These are phyloP conservation scores for Nomada fabriciana DNA, from an alignment of 2,888 invertebrate genomes.

Conservation along the genomic window DNA sequence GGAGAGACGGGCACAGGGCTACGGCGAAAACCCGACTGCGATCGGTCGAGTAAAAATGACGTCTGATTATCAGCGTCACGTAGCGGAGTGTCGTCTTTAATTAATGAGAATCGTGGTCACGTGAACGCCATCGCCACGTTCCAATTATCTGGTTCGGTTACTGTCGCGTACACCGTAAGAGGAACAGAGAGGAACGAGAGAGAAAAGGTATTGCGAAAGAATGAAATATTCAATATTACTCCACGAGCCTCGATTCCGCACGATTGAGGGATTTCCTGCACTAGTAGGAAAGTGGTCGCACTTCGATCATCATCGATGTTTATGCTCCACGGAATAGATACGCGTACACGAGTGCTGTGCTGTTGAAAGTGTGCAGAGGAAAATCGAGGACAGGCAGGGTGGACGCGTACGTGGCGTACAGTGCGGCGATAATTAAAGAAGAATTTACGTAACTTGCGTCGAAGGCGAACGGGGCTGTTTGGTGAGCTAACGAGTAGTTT, in stretches of 20 bases:
- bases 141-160: constrained; percentile 49
- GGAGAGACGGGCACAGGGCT: background rate
- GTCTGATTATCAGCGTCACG: constrained; percentile 55
- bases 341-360: constrained; percentile 1
- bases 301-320: constrained; percentile 30
- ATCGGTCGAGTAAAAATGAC: constrained; percentile 28
- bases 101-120: constrained; percentile 49
- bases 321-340: constrained; percentile 1
- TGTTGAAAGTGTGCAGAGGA: background rate
- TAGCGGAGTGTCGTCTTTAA: constrained; percentile 43
- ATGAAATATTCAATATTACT: constrained; percentile 20
- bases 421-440: constrained; percentile 23
- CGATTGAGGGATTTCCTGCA: constrained; percentile 50
- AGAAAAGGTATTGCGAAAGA: background rate
- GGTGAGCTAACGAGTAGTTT: constrained; percentile 51
- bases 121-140: constrained; percentile 11
- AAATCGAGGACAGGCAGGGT: background rate
- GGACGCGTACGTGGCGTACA: background rate
- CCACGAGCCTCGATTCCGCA: constrained; percentile 15
- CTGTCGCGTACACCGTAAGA: background rate
- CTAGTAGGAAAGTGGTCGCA: constrained; percentile 47
- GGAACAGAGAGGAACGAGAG: background rate
- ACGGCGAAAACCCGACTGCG: background rate
- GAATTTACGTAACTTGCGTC: constrained; percentile 18
- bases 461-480: constrained; percentile 24